phyloP scores from a whole-genome alignment of 2,113 vertebrate genomes.

The Aleadryas rufinucha region DNA sequence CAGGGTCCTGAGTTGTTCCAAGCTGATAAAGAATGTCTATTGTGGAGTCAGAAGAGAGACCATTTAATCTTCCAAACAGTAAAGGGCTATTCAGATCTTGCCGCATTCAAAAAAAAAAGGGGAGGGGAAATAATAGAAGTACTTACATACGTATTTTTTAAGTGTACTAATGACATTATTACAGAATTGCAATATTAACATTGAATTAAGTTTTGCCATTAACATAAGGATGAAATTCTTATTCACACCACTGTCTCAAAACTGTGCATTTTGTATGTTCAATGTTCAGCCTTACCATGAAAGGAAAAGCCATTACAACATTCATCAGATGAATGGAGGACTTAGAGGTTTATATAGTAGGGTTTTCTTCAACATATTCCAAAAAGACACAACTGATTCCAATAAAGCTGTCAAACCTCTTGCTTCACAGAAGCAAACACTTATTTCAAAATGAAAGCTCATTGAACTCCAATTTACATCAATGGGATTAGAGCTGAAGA shows the following conservation, averaged over 20 bases:
- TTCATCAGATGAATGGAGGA: not conserved
- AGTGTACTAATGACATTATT: not conserved
- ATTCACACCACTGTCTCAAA: not conserved
- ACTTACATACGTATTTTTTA: constrained; percentile 26
- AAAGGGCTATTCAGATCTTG: constrained; percentile 97
- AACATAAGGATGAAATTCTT: not conserved
- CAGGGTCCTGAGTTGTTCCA: constrained; percentile 94
- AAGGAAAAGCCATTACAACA: not conserved
- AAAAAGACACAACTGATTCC: not conserved
- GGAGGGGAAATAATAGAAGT: constrained; percentile 29
- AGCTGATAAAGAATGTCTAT: constrained; percentile 99
- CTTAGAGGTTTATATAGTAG: not conserved
- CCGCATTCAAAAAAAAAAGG: not conserved
- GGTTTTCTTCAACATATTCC: not conserved
- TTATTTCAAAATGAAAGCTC: not conserved
- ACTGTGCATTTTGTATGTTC: not conserved
- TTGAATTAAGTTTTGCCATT: not conserved
- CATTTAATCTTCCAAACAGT: constrained; percentile 95
- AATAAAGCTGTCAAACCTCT: not conserved
- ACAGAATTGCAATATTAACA: not conserved
- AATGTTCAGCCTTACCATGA: not conserved
- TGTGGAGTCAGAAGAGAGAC: constrained; percentile 97
- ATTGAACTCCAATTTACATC: not conserved
- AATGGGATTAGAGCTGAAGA: not conserved
- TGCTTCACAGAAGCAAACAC: not conserved